These are phyloP conservation scores for Ceratothoa steindachneri DNA, from an alignment of 2,888 invertebrate genomes.

Conservation along the genomic window DNA sequence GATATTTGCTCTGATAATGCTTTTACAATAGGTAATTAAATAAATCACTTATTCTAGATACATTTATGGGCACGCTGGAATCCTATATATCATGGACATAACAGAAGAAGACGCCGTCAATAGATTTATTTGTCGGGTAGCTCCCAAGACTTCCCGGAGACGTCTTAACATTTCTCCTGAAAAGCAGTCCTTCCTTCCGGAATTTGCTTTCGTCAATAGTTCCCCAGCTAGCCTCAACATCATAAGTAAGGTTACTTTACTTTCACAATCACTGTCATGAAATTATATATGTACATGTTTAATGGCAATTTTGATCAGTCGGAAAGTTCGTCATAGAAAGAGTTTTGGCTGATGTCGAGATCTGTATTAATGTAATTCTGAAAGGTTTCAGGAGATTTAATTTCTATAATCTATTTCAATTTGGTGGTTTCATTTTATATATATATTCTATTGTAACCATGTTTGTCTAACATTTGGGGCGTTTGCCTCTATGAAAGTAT, in stretches of 20 bases:
- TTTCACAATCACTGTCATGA: too few species aligned
- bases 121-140: conserved; percentile 23
- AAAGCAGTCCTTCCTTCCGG: neutral
- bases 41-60: too few species aligned
- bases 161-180: neutral
- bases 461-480: too few species aligned
- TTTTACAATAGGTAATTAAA: too few species aligned
- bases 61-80: conserved; percentile 30
- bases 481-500: too few species aligned
- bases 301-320: neutral
- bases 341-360: too few species aligned
- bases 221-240: conserved; percentile 24
- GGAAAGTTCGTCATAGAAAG: too few species aligned
- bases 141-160: conserved; percentile 18
- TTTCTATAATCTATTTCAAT: too few species aligned
- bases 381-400: too few species aligned
- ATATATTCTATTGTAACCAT: too few species aligned
- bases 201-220: neutral
- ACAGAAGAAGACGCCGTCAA: conserved; percentile 20
- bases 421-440: neutral
- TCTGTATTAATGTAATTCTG: too few species aligned
- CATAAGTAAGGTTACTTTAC: conserved; percentile 17
- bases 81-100: conserved; percentile 32
- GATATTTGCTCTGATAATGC: too few species aligned
- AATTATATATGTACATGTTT: conserved; percentile 12